Evolutionary conservation across 2,113 vertebrate genomes (phyloP).

Genomic region (Apus apus): DNA sequence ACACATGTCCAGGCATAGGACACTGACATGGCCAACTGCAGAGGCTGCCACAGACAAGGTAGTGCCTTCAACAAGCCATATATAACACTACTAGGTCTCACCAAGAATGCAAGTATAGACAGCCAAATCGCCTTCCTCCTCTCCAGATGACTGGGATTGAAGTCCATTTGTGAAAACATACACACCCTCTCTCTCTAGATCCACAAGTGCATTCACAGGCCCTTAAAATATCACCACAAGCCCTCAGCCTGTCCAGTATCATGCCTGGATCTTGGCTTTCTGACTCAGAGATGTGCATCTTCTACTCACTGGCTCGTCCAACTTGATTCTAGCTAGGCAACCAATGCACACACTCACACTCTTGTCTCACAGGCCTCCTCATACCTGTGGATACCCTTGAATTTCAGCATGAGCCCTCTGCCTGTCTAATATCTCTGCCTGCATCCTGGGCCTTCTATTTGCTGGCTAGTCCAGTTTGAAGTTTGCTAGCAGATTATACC

Average conservation of each 20-base stretch:
- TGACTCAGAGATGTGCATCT: neutral
- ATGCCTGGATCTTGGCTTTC: neutral
- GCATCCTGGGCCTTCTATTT: neutral
- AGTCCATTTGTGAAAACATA: neutral
- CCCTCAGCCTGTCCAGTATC: neutral
- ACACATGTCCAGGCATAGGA: too few species aligned
- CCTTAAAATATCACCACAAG: neutral
- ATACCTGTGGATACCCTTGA: fast-evolving
- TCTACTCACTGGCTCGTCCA: neutral
- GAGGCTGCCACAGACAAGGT: neutral
- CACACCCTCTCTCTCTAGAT: neutral
- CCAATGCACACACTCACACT: neutral
- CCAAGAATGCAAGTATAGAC: neutral
- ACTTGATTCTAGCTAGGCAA: neutral
- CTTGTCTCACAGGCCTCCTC: neutral
- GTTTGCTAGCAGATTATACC: neutral
- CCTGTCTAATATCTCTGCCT: neutral
- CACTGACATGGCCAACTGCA: too few species aligned
- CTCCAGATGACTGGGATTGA: neutral
- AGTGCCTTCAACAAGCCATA: neutral
- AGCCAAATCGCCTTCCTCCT: neutral
- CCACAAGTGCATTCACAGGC: neutral
- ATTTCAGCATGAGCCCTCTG: neutral
- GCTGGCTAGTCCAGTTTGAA: neutral
- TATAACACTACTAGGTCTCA: neutral